A percentile compares a stretch with the other conserved stretches of the same genome.
These are phyloP conservation scores for Rhaphigaster nebulosa DNA, from an alignment of 2,888 invertebrate genomes.

Conservation along the genomic window DNA sequence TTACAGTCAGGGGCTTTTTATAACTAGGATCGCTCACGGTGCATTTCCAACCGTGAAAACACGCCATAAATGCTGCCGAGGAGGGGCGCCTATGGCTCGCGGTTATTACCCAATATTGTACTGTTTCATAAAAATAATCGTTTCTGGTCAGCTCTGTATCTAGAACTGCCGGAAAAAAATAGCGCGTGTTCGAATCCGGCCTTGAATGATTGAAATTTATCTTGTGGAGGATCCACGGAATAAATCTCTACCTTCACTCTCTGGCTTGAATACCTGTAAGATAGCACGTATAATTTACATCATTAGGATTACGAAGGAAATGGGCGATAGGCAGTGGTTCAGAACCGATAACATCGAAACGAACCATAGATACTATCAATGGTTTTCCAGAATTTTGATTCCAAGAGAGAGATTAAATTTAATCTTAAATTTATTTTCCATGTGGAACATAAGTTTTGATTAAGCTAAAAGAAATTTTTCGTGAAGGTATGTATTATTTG, in stretches of 20 bases:
- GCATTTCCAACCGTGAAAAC: constrained; percentile 27
- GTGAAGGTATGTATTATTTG: too few species aligned
- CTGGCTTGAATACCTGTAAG: neutral
- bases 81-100: neutral
- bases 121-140: constrained; percentile 2
- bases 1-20: neutral
- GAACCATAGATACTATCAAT: too few species aligned
- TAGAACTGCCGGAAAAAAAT: neutral
- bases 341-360: too few species aligned
- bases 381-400: too few species aligned
- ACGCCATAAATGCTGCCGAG: neutral
- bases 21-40: neutral
- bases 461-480: too few species aligned
- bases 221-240: neutral
- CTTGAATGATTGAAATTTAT: neutral
- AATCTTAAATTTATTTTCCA: too few species aligned
- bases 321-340: too few species aligned
- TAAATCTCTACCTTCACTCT: neutral
- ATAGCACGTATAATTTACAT: too few species aligned
- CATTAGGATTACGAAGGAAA: too few species aligned
- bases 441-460: too few species aligned
- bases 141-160: neutral
- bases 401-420: too few species aligned
- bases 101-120: constrained; percentile 5
- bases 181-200: neutral